phyloP scores from a whole-genome alignment of 2,888 invertebrate species.

The Cerastis leucographa region DNA sequence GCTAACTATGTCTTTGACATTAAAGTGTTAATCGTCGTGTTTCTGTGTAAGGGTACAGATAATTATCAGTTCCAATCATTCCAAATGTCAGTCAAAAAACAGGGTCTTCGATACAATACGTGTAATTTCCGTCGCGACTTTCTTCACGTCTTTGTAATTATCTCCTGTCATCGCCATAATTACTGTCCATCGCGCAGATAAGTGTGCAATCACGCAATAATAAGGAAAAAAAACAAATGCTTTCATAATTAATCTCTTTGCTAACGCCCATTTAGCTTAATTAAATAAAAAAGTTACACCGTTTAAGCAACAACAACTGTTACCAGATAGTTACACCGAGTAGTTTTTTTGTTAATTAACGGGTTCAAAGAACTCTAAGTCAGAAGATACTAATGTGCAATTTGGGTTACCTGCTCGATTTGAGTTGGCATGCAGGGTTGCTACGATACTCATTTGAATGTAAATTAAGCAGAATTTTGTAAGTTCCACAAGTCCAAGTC shows the following conservation, averaged over 20 bases:
- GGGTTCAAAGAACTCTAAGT: slow-evolving; percentile 57
- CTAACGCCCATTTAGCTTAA: slow-evolving; percentile 40
- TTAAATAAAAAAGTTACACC: slow-evolving; percentile 38
- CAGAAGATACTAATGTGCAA: slow-evolving; percentile 45
- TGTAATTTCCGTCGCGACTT: slow-evolving; percentile 60
- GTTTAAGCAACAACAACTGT: slow-evolving; percentile 24
- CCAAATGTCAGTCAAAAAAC: slow-evolving; percentile 60
- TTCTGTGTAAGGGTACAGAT: slow-evolving; percentile 39
- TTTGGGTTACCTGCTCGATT: slow-evolving; percentile 45
- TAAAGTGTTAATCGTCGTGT: slow-evolving; percentile 52
- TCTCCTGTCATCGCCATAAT: slow-evolving; percentile 68
- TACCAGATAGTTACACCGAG: slow-evolving; percentile 17
- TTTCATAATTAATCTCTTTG: slow-evolving; percentile 42
- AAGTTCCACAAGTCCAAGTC: slow-evolving; percentile 42
- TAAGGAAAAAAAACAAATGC: slow-evolving; percentile 34
- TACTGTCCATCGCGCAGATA: slow-evolving; percentile 55
- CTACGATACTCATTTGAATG: slow-evolving; percentile 40
- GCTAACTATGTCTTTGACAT: slow-evolving; percentile 46
- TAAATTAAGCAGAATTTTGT: slow-evolving; percentile 40
- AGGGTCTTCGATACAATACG: slow-evolving; percentile 54
- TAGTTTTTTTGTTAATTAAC: slow-evolving; percentile 59
- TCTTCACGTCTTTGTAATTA: slow-evolving; percentile 62
- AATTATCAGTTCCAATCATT: slow-evolving; percentile 55
- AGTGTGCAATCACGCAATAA: slow-evolving; percentile 55
- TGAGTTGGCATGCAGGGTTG: slow-evolving; percentile 42